phyloP scores from a whole-genome alignment of 2,113 vertebrate species.

The Mungos mungo region DNA sequence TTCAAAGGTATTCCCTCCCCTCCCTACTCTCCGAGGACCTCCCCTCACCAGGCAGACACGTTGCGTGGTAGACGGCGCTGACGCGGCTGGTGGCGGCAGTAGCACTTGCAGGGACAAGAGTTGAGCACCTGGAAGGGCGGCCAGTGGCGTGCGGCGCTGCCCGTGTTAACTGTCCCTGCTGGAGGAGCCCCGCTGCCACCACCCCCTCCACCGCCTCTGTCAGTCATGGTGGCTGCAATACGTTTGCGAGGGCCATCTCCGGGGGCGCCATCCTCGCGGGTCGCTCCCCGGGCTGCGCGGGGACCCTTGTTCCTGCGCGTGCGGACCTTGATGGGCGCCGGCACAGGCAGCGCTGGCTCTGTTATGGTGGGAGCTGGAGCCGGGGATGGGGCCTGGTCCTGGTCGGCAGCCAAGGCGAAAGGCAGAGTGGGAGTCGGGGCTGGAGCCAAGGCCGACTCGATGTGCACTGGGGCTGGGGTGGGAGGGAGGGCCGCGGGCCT shows the following conservation, averaged over 20 bases:
- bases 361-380: not conserved
- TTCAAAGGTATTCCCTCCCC: not conserved
- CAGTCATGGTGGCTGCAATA: not conserved
- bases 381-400: not conserved
- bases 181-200: not conserved
- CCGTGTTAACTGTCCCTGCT: not conserved
- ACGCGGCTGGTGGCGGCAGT: slow-evolving; percentile 78
- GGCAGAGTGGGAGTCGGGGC: not conserved
- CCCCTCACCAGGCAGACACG: slow-evolving; percentile 82
- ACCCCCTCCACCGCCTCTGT: not conserved
- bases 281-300: not conserved
- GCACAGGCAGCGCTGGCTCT: not conserved
- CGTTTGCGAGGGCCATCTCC: not conserved
- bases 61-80: slow-evolving; percentile 78
- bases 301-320: slow-evolving; percentile 63
- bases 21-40: not conserved
- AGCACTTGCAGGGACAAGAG: slow-evolving; percentile 80
- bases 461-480: not conserved
- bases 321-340: slow-evolving; percentile 45
- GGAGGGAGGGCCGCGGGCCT: not conserved
- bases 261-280: not conserved
- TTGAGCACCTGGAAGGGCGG: slow-evolving; percentile 82
- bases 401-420: not conserved
- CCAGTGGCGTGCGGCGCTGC: slow-evolving; percentile 66
- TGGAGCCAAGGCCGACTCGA: not conserved